Evolutionary conservation across 2,888 invertebrate genomes (phyloP).

Genomic region (Esperia sulphurella): DNA sequence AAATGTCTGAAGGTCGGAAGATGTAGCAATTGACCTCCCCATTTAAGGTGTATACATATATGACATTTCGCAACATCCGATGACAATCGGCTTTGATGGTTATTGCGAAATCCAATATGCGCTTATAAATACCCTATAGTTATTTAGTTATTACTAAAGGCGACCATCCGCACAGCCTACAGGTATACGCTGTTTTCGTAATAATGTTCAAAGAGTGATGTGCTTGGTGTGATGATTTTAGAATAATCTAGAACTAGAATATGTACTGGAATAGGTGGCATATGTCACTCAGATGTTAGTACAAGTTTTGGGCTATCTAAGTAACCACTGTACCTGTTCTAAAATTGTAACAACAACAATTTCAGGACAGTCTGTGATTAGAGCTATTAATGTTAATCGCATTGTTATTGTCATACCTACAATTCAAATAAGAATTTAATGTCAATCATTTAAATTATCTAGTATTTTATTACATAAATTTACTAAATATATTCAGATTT

Average conservation of each 20-base stretch:
- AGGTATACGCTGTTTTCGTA: constrained; percentile 15
- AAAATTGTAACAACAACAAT: too few species aligned
- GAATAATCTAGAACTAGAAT: not conserved
- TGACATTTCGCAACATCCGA: constrained; percentile 21
- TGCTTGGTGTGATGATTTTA: not conserved
- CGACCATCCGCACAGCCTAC: constrained; percentile 21
- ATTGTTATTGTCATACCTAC: too few species aligned
- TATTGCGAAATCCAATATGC: constrained; percentile 21
- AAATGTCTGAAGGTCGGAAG: not conserved
- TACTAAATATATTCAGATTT: too few species aligned
- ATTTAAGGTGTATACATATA: constrained; percentile 1
- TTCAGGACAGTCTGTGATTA: too few species aligned
- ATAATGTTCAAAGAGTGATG: constrained; percentile 7
- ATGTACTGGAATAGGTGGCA: too few species aligned
- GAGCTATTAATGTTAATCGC: too few species aligned
- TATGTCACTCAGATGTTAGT: too few species aligned
- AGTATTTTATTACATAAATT: too few species aligned
- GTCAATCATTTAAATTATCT: too few species aligned
- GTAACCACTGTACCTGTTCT: too few species aligned
- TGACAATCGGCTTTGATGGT: constrained; percentile 19
- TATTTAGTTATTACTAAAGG: constrained; percentile 23
- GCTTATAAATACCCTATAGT: constrained; percentile 11
- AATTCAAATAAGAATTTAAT: too few species aligned
- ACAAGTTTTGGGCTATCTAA: too few species aligned
- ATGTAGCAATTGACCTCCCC: constrained; percentile 4